These are phyloP conservation scores for Elmis aenea DNA, from an alignment of 2,888 invertebrate genomes.

Conservation along the genomic window DNA sequence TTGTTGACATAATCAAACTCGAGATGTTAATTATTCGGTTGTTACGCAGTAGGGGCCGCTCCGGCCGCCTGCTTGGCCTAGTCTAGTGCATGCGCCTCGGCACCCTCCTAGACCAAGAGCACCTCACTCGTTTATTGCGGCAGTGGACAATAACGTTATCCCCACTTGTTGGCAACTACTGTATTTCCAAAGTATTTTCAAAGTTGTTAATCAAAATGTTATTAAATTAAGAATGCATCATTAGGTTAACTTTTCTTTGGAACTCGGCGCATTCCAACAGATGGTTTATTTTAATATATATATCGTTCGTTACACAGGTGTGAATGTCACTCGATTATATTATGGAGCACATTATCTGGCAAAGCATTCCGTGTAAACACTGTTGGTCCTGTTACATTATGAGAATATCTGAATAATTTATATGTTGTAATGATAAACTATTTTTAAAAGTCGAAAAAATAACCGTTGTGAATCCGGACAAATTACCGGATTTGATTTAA, in stretches of 20 bases:
- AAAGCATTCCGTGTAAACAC: conserved; percentile 49
- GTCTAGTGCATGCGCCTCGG: conserved; percentile 26
- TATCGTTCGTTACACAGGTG: conserved; percentile 36
- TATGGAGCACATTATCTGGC: conserved; percentile 50
- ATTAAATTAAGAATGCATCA: conserved; percentile 31
- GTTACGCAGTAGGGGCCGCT: conserved; percentile 26
- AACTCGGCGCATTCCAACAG: conserved; percentile 39
- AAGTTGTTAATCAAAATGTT: conserved; percentile 48
- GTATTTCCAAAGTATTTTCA: conserved; percentile 41
- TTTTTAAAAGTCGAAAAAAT: conserved; percentile 47
- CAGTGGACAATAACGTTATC: conserved; percentile 44
- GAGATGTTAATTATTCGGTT: conserved; percentile 27
- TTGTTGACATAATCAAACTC: conserved; percentile 35
- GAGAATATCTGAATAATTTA: conserved; percentile 46
- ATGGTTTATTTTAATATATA: conserved; percentile 43
- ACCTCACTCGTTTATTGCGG: conserved; percentile 40
- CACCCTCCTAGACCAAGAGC: conserved; percentile 33
- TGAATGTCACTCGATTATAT: conserved; percentile 13
- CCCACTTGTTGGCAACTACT: conserved; percentile 42
- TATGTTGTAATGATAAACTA: conserved; percentile 49
- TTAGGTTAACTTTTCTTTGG: conserved; percentile 38
- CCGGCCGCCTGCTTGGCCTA: conserved; percentile 26
- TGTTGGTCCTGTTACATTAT: conserved; percentile 49
- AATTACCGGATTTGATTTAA: conserved; percentile 38
- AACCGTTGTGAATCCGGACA: conserved; percentile 39